Evolutionary conservation across 2,797 vertebrate species (phyloP), one percentile per base, ranked within the genome.

Genomic region (Peromyscus melanophrys): DNA sequence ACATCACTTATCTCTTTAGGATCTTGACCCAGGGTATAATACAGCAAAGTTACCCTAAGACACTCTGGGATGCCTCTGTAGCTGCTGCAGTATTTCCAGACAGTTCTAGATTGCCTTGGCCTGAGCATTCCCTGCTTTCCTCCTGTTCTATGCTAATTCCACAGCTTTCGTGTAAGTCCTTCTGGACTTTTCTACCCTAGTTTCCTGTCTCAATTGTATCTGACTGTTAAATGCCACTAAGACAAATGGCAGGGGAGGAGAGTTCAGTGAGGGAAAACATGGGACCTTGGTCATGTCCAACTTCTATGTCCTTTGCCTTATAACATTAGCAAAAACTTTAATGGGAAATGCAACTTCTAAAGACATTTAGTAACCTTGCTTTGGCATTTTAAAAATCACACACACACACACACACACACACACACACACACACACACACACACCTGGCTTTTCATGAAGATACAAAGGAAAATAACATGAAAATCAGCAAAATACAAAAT

Each of bases 161-260:
- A 1, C 37, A 59, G 27, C 2, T 19, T 89, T 52, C 37, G 59
- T 52, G 19, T n/a, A 63, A 65, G 31, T 9, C 5, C 13, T 65
- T 78, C 43, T 49, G 29, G 46, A n/a, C 23, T 77, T 61, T 65
- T 65, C 40, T 37, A 7, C 9, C 13, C 23, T n/a, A 37, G n/a
- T 17, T 43, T 65, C 31, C 75, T 37, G 31, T 8, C 43, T 78
- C 59, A 65, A 37, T 78, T 90, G 16, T 23, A 63, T 89, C 19
- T 93, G 29, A 40, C 78, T 43, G 17, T 63, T 83, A 90, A 88
- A 89, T 73, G 37, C 34, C 78, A 86, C 93, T 80, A 85, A 91
- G 75, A 85, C 73, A 86, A 92, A 94, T 90, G 59, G 40, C 37
- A 71, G 21, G 34, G 65, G 25, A 82, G n/a, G 16, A 31, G 55